Evolutionary conservation across 2,797 vertebrate species (phyloP).

Genomic region (Clarias laeviceps): DNA sequence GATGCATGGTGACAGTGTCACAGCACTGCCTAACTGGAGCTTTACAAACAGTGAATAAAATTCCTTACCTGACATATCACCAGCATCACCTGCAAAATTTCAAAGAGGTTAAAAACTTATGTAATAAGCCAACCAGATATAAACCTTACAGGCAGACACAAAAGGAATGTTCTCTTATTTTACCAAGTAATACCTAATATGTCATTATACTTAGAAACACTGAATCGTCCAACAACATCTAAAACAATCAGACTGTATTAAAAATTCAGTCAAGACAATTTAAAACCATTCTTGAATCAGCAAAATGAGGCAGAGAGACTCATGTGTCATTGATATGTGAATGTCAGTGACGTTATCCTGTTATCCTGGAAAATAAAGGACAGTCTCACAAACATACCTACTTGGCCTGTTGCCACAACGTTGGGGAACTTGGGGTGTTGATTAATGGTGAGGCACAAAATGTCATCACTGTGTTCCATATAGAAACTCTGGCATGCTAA

Average conservation of each 20-base stretch:
- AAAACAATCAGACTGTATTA: not conserved
- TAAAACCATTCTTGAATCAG: not conserved
- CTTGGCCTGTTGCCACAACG: slow-evolving; percentile 99
- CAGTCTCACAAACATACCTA: slow-evolving; percentile 94
- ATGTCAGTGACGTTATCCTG: slow-evolving; percentile 2
- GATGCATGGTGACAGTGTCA: not conserved
- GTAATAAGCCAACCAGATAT: not conserved
- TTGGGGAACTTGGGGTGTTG: slow-evolving; percentile 99
- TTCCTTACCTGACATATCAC: slow-evolving; percentile 95
- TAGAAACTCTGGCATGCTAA: slow-evolving; percentile 98
- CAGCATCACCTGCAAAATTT: slow-evolving; percentile 87
- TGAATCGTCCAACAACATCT: not conserved
- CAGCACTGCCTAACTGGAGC: not conserved
- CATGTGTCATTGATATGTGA: not conserved
- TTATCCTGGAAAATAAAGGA: slow-evolving; percentile 51
- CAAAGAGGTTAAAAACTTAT: slow-evolving; percentile 38
- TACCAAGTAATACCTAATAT: not conserved
- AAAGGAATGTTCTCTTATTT: not conserved
- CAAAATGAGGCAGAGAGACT: not conserved
- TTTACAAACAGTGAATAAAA: not conserved
- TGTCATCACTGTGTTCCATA: slow-evolving; percentile 97
- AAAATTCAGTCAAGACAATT: not conserved
- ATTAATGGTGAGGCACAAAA: slow-evolving; percentile 99
- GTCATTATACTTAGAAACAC: not conserved
- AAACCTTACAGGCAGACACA: not conserved